Conservation (phyloP, 2,888 invertebrate species). For the Hydrotaea cyrtoneurina region DNA sequence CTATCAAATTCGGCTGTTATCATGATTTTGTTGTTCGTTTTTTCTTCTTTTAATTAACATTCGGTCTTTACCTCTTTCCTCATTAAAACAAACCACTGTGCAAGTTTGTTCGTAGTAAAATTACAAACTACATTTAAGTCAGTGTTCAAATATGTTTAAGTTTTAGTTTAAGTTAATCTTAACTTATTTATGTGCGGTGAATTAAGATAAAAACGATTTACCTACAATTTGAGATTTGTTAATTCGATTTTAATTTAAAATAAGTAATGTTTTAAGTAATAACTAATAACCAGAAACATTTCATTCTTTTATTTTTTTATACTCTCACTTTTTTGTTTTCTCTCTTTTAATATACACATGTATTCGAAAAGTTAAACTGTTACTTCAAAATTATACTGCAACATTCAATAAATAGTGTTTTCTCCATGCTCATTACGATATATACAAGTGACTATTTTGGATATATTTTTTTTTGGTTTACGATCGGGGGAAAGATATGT, state of each 20-base stretch:
- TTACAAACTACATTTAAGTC: neutral
- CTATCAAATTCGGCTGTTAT: too few relatives aligned
- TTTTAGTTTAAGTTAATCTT: neutral
- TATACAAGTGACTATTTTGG: slow-evolving; percentile 33
- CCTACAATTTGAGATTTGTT: neutral
- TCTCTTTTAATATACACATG: neutral
- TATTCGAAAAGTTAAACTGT: slow-evolving; percentile 5
- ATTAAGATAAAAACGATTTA: neutral
- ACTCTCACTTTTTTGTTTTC: neutral
- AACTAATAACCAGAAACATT: slow-evolving; percentile 4
- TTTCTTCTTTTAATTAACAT: too few relatives aligned
- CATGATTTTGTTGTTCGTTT: too few relatives aligned
- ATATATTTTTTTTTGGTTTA: neutral
- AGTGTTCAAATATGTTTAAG: slow-evolving; percentile 23
- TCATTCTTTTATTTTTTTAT: neutral
- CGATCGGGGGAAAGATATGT: slow-evolving; percentile 41
- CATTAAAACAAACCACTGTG: neutral
- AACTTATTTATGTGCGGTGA: slow-evolving; percentile 3
- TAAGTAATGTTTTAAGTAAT: neutral
- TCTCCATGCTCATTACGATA: slow-evolving; percentile 23
- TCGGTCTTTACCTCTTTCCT: too few relatives aligned
- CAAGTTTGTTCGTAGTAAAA: neutral
- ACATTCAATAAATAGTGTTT: slow-evolving; percentile 9
- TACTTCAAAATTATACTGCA: slow-evolving; percentile 17
- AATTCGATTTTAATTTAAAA: neutral